Base-by-base conservation (phyloP, 2,113 vertebrate species). In the Peromyscus leucopus region DNA sequence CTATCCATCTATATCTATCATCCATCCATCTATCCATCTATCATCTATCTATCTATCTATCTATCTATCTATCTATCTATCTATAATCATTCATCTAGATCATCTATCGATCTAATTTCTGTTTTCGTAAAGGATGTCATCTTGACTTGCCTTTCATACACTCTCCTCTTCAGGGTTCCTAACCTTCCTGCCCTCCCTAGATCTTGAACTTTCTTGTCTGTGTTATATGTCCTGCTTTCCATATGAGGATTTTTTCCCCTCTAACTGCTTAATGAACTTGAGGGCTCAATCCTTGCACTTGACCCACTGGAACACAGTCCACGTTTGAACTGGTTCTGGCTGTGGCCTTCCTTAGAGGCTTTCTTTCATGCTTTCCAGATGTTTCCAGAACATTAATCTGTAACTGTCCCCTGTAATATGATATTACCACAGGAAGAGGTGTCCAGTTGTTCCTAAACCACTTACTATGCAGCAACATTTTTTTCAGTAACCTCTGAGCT, bases 301-400 rank as follows among this genome's bases (percentile, higher is more conserved):
- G 31, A 15, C 42, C 51, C 74, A 86, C 57, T 36, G 61, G 65
- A 91, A 92, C 59, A 55, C 13, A 89, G 16, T 7, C 10, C 51
- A n/a, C 9, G n/a, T 67, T 76, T 3, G 31, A 39, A 7, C 17
- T 67, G 7, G 42, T 17, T 36, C 59, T 93, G 24, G 9, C 1
- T 46, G 59, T 24, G 33, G 22, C 39, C 28, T 59, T 84, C 5
- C 28, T 17, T 72, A 42, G 36, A 84, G n/a, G 0, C 57, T 84
- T 79, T 51, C n/a, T 79, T 19, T 61, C 31, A 21, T 16, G 33
- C 26, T 55, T 75, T 71, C 8, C 31, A 6, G 13, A 0, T 7
- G 33, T 22, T 63, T 15, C 2, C 0, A 0, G 42, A 15, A 1
- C 11, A 28, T 28, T 42, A 17, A 28, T 85, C 22, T 39, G 24